A percentile compares a stretch with the other conserved stretches of the same genome.
These are phyloP conservation scores for Hippolais icterina DNA, from an alignment of 2,113 vertebrate genomes.

Conservation along the genomic window DNA sequence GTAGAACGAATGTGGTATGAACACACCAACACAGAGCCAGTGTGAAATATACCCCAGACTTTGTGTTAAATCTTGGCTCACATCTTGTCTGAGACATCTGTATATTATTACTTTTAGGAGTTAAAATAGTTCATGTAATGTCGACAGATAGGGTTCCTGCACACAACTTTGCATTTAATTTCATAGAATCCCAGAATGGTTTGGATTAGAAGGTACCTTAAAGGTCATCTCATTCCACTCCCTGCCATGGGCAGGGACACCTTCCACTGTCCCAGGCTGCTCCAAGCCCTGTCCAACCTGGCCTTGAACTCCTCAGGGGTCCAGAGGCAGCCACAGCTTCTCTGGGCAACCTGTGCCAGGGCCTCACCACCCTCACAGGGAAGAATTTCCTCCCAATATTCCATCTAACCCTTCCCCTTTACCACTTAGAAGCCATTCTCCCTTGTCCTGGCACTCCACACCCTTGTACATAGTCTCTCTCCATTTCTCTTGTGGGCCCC, in stretches of 20 bases:
- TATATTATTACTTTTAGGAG: background rate
- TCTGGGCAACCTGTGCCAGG: background rate
- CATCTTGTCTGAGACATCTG: background rate
- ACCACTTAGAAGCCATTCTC: background rate
- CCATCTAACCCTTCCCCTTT: background rate
- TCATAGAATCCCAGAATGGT: background rate
- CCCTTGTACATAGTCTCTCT: background rate
- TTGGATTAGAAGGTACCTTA: background rate
- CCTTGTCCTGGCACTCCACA: background rate
- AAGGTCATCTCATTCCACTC: background rate
- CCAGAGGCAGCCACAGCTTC: background rate
- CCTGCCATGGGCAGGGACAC: background rate
- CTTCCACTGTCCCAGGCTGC: fast-evolving
- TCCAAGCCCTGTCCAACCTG: fast-evolving
- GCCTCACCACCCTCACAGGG: background rate
- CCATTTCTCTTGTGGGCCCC: background rate
- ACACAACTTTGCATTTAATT: background rate
- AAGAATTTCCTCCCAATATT: background rate
- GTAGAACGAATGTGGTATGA: background rate
- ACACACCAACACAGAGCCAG: background rate
- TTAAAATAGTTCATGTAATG: background rate
- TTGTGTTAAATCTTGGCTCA: background rate
- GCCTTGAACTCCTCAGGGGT: background rate
- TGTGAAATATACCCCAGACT: background rate
- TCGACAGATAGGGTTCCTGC: background rate